These are phyloP conservation scores for Disparrhopalites patrizii DNA, from an alignment of 2,888 invertebrate species.

Conservation along the genomic window DNA sequence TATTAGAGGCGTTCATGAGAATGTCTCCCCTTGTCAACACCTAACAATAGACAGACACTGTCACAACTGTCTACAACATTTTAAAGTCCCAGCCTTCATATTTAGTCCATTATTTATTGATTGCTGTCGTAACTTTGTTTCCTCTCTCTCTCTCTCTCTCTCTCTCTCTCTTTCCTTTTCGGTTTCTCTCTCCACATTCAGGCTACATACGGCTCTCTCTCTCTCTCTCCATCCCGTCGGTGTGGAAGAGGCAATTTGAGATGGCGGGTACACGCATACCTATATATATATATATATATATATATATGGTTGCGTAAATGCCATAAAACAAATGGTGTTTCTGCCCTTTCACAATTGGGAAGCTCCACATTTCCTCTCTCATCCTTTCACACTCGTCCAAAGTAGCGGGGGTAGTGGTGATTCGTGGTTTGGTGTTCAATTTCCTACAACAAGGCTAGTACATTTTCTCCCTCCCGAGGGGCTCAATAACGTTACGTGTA, in stretches of 20 bases:
- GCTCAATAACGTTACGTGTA: too few relatives aligned
- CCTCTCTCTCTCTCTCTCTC: too few relatives aligned
- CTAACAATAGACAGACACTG: conserved; percentile 16
- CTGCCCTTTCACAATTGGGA: not conserved
- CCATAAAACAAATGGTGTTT: conserved; percentile 20
- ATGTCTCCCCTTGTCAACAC: not conserved
- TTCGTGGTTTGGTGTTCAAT: too few relatives aligned
- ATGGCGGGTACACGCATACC: conserved; percentile 13
- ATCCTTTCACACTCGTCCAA: not conserved
- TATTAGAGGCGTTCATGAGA: not conserved
- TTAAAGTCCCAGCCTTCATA: not conserved
- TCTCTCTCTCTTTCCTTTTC: not conserved
- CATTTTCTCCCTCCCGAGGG: too few relatives aligned
- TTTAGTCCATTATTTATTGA: not conserved
- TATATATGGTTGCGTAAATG: conserved; percentile 4
- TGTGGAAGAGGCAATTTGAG: conserved; percentile 18
- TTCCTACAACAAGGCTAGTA: too few relatives aligned
- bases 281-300: too few relatives aligned
- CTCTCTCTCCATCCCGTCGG: too few relatives aligned
- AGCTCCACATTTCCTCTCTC: conserved; percentile 1
- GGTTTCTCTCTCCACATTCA: too few relatives aligned
- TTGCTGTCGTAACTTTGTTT: not conserved
- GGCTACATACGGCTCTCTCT: too few relatives aligned
- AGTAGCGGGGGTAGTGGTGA: too few relatives aligned
- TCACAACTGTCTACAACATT: not conserved